Conservation (phyloP, 2,113 vertebrate species). For the Macroglossus sobrinus region DNA sequence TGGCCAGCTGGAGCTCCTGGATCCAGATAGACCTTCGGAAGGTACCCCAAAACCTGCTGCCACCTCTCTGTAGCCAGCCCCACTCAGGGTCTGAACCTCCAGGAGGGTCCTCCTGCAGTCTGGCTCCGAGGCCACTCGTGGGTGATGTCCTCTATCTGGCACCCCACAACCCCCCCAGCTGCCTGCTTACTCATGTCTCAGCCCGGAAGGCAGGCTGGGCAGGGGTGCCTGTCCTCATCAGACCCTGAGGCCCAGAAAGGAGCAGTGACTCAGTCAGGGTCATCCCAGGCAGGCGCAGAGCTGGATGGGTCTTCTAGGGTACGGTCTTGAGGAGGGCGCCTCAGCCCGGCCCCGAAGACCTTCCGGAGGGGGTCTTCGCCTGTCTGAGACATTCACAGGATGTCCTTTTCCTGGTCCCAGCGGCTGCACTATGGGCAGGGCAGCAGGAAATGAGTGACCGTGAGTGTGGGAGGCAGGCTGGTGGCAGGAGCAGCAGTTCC, state of each 20-base stretch:
- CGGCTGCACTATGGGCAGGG: not conserved
- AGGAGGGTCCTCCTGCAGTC: not conserved
- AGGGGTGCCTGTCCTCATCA: not conserved
- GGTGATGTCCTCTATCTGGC: not conserved
- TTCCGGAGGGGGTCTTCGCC: not conserved
- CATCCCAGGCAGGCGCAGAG: not conserved
- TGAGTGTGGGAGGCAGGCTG: not conserved
- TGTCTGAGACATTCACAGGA: not conserved
- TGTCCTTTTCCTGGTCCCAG: conserved; percentile 25
- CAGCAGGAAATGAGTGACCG: conserved; percentile 14
- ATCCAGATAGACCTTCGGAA: too few species aligned
- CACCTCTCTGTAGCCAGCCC: not conserved
- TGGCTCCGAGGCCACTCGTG: not conserved
- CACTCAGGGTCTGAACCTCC: not conserved
- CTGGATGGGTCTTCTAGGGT: not conserved
- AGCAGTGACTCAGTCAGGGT: not conserved
- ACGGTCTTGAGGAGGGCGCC: not conserved
- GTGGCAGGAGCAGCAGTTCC: not conserved
- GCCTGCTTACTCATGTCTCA: not conserved
- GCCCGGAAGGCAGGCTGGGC: not conserved
- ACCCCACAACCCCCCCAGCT: not conserved
- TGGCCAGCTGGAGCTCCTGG: not conserved
- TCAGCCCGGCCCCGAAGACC: not conserved
- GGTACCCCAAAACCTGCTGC: rapidly evolving
- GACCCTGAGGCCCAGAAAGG: not conserved